Base-by-base conservation (phyloP, 2,888 invertebrate species). In the Uloborus plumipes region DNA sequence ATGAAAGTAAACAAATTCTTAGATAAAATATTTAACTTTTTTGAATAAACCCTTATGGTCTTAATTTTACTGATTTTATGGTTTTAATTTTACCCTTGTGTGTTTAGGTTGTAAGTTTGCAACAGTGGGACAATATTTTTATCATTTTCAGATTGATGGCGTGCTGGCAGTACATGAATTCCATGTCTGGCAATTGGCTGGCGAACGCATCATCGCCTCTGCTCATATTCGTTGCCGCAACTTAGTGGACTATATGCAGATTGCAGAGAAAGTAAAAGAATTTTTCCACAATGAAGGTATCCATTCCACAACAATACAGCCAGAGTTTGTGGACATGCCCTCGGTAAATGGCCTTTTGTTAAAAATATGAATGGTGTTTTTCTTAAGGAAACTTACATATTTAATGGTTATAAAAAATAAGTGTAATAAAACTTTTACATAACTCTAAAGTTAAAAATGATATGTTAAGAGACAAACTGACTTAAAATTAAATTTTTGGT, bases 271-370 rank as follows among this genome's bases (percentile, higher is more conserved):
- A 89, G 95, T 98, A 13, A 99, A 98, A 89, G 95, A 96, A 88
- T 96, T 98, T 91, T 98, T 99, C 90, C 99, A 99, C 90, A 95
- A 98, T 88, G 97, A 98, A 89, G 98, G 98, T 69, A 98, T 99
- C 87, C 99, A 99, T 90, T 98, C 98, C 59, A 98, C 98, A 26
- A 99, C 99, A 49, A 98, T 99, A 88, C 98, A 99, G 89, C 98
- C 98, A 0, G 99, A 99, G 90, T 98, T 98, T 89, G 94, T 96
- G 70, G 97, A 98, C 67, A 69, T 85, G 39, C 80, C 80, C 39
- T 81, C 80, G 18, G 80, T 81, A 58, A 81, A 74, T 22, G 4
- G 0, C 14, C 59, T 59, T 1, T 59, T 22, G 20, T 26, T 1
- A 13, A n/a, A n/a, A 59, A 59, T 59, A 59, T 18, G 20, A 13